Evolutionary conservation across 2,888 invertebrate species (phyloP).

Genomic region (Epistrophe eligans): DNA sequence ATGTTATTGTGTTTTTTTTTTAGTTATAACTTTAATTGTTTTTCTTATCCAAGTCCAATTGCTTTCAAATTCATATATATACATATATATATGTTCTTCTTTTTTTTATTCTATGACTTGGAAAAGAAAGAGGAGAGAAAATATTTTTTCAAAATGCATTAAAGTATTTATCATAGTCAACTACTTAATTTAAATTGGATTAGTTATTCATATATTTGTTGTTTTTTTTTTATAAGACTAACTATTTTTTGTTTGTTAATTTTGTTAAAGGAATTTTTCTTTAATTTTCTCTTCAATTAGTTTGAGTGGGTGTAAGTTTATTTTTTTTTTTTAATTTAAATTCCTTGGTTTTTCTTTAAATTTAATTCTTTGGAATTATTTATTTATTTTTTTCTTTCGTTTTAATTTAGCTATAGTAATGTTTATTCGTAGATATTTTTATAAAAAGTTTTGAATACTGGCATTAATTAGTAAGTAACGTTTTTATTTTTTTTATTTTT

Average conservation of each 20-base stretch:
- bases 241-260: conserved; percentile 58
- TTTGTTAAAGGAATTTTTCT: conserved; percentile 56
- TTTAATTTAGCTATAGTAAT: conserved; percentile 62
- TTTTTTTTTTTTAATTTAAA: conserved; percentile 34
- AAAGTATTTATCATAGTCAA: conserved; percentile 72
- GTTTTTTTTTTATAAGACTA: conserved; percentile 62
- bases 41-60: conserved; percentile 72
- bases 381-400: conserved; percentile 30
- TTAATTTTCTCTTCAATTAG: conserved; percentile 57
- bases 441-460: conserved; percentile 74
- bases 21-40: conserved; percentile 57
- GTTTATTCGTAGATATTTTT: conserved; percentile 70
- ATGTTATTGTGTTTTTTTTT: conserved; percentile 61
- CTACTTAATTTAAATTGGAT: conserved; percentile 75
- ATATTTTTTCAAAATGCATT: conserved; percentile 71
- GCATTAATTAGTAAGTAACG: conserved; percentile 67
- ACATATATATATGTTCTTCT: conserved; percentile 22
- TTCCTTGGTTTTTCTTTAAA: conserved; percentile 67
- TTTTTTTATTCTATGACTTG: conserved; percentile 65
- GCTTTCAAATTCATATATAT: conserved; percentile 64
- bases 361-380: conserved; percentile 31
- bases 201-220: conserved; percentile 63
- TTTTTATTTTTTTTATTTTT: conserved; percentile 38
- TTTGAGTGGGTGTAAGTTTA: conserved; percentile 63
- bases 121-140: conserved; percentile 73